Evolutionary conservation across 1,140 invertebrate species (phyloP).

Genomic region (Sitobion miscanthi): DNA sequence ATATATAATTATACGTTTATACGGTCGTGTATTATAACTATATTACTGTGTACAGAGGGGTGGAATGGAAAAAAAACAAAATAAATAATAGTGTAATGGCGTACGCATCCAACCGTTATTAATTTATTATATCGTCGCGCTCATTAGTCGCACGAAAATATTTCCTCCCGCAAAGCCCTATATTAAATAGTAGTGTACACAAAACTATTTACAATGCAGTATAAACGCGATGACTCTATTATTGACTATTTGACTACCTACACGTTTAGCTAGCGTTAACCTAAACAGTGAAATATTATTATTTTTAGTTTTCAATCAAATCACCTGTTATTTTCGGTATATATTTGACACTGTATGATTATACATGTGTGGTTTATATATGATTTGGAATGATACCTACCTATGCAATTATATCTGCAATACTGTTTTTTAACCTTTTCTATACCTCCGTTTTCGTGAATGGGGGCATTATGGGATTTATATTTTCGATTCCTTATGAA

Average conservation of each 20-base stretch:
- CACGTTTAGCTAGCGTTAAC: no score
- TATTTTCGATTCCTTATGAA: neutral
- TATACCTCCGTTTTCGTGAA: no score
- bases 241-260: neutral
- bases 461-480: no score
- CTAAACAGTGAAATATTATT: no score
- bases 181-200: neutral
- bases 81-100: neutral
- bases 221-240: neutral
- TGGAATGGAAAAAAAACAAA: neutral
- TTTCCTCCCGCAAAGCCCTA: neutral
- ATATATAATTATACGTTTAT: neutral
- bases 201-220: neutral
- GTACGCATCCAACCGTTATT: constrained; percentile 21
- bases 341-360: no score
- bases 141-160: constrained; percentile 27
- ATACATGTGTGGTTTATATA: no score
- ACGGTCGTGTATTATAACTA: neutral
- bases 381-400: no score
- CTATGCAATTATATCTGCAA: no score
- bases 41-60: neutral
- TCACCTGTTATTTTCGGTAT: no score
- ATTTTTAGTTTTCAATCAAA: no score
- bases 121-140: neutral
- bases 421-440: no score